Evolutionary conservation across 2,888 invertebrate species (phyloP).

Genomic region (Mesochorus sp.): DNA sequence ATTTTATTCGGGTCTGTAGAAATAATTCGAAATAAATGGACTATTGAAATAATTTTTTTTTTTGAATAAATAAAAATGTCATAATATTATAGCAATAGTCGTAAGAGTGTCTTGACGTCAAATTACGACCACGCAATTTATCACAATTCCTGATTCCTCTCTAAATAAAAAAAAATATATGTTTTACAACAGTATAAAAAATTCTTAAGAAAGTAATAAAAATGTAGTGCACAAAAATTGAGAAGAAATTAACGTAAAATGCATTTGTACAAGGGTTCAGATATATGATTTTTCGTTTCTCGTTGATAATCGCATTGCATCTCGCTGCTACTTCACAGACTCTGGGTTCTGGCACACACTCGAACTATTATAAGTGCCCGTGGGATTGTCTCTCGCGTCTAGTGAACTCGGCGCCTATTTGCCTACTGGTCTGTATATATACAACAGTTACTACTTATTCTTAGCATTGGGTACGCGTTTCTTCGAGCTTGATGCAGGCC

Average conservation of each 20-base stretch:
- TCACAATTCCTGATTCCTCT: too few species aligned
- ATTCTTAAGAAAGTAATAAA: slow-evolving; percentile 5
- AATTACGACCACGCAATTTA: too few species aligned
- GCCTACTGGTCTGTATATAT: not conserved
- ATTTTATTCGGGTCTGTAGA: too few species aligned
- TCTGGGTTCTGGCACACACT: not conserved
- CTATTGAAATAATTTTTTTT: too few species aligned
- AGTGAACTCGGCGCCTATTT: not conserved
- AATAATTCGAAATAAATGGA: too few species aligned
- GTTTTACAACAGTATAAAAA: too few species aligned
- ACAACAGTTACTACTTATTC: slow-evolving; percentile 31
- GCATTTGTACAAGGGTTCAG: slow-evolving; percentile 22
- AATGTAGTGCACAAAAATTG: not conserved
- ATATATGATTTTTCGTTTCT: not conserved
- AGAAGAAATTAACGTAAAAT: not conserved
- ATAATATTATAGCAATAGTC: too few species aligned
- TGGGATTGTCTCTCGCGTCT: slow-evolving; percentile 21
- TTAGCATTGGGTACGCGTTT: slow-evolving; percentile 31
- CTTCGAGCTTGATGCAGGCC: slow-evolving; percentile 23
- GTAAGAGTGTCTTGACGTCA: too few species aligned
- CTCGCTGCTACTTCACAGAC: slow-evolving; percentile 19
- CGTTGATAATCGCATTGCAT: slow-evolving; percentile 1
- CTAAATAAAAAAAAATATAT: too few species aligned
- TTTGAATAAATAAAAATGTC: too few species aligned
- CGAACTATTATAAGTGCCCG: not conserved